Evolutionary conservation across 2,797 vertebrate genomes (phyloP).

Genomic region (Leptatherina wallacei): DNA sequence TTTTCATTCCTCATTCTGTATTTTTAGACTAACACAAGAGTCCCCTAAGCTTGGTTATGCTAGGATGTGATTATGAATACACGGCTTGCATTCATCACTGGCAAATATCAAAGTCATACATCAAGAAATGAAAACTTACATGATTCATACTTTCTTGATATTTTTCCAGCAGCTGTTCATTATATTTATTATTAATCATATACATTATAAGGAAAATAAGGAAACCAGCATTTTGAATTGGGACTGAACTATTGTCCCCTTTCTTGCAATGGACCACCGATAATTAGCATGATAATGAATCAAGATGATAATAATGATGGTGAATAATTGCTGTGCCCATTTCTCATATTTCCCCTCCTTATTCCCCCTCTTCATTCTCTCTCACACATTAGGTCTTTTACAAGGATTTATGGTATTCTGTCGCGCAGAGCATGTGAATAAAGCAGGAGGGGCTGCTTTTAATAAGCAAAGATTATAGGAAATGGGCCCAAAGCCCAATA

Average conservation of each 20-base stretch:
- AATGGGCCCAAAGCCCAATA: conserved; percentile 81
- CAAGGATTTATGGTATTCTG: conserved; percentile 73
- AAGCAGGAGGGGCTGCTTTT: conserved; percentile 77
- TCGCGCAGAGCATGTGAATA: conserved; percentile 73
- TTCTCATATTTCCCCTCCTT: conserved; percentile 38
- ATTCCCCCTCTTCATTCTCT: conserved; percentile 26
- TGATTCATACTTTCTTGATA: conserved; percentile 41
- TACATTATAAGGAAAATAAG: conserved; percentile 36
- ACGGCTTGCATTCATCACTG: conserved; percentile 50
- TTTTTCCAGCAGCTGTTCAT: conserved; percentile 40
- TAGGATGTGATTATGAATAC: conserved; percentile 47
- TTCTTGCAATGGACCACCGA: conserved; percentile 39
- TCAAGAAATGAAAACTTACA: conserved; percentile 52
- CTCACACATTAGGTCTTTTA: conserved; percentile 63
- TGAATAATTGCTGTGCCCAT: conserved; percentile 56
- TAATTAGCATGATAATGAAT: conserved; percentile 64
- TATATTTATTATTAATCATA: conserved; percentile 28
- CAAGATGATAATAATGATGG: conserved; percentile 62
- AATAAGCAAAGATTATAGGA: conserved; percentile 82
- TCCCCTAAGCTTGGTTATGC: conserved; percentile 42
- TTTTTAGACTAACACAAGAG: conserved; percentile 42
- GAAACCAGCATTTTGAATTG: conserved; percentile 15
- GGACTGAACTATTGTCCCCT: conserved; percentile 28
- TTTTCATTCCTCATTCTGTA: conserved; percentile 60
- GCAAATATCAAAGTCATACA: conserved; percentile 68